Evolutionary conservation across 2,113 vertebrate species (phyloP).

Genomic region (Baryphthengus martii): DNA sequence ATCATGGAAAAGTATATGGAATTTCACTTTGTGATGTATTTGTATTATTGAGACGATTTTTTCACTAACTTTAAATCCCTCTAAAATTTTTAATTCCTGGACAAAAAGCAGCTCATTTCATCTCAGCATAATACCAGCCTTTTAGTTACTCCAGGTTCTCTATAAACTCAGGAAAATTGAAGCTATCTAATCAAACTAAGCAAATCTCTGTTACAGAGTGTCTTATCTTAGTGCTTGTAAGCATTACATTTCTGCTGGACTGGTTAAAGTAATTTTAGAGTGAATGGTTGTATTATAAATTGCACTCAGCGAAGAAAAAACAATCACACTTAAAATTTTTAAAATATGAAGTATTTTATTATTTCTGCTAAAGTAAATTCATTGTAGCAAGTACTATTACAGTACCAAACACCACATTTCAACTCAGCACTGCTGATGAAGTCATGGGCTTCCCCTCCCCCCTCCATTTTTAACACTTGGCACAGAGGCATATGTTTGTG

Average conservation of each 20-base stretch:
- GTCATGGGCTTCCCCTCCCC: neutral
- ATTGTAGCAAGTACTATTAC: neutral
- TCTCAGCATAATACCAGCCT: neutral
- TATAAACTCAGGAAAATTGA: neutral
- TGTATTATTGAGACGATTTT: neutral
- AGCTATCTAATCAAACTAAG: neutral
- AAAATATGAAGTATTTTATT: neutral
- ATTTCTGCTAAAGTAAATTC: neutral
- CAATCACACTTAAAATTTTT: neutral
- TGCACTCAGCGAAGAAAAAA: neutral
- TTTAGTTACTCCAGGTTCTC: neutral
- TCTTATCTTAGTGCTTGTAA: neutral
- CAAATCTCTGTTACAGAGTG: neutral
- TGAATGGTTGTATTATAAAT: neutral
- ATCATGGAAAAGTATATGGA: neutral
- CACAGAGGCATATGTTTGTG: conserved; percentile 58
- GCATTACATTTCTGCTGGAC: neutral
- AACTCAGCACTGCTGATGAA: neutral
- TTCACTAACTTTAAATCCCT: neutral
- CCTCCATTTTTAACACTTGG: conserved; percentile 52
- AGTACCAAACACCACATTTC: neutral
- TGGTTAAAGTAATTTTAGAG: neutral
- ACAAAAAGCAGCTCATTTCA: neutral
- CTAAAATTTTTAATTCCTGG: neutral
- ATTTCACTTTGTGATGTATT: neutral